phyloP scores from a whole-genome alignment of 2,888 invertebrate genomes.

The Drosophila multiciliata region DNA sequence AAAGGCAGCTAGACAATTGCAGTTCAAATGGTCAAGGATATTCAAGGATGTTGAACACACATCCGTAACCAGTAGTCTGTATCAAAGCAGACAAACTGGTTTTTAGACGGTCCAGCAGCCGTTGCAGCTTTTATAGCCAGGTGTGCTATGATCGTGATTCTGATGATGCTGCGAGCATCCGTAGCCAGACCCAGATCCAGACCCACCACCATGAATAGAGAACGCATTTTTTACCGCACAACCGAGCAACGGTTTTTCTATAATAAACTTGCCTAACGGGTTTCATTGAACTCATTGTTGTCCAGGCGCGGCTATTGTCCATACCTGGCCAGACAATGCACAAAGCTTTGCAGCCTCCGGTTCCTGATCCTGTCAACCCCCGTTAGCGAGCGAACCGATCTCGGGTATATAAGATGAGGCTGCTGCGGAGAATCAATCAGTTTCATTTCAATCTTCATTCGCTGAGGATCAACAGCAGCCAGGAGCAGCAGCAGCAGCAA shows the following conservation, averaged over 20 bases:
- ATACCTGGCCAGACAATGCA: constrained; percentile 66
- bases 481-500: constrained; percentile 59
- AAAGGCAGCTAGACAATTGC: constrained; percentile 53
- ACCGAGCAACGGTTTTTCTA: constrained; percentile 72
- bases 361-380: constrained; percentile 43
- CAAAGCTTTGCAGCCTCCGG: constrained; percentile 61
- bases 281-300: constrained; percentile 65
- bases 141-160: constrained; percentile 62
- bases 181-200: constrained; percentile 35
- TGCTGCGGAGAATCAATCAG: constrained; percentile 82
- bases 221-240: constrained; percentile 66
- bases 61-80: constrained; percentile 4
- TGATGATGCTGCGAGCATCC: constrained; percentile 59
- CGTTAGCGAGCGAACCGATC: constrained; percentile 13
- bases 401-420: constrained; percentile 74
- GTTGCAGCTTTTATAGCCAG: constrained; percentile 72
- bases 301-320: constrained; percentile 57
- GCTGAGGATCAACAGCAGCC: constrained; percentile 73
- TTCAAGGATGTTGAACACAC: constrained; percentile 58
- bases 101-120: constrained; percentile 67
- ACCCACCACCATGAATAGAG: constrained; percentile 73
- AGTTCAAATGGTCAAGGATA: constrained; percentile 84
- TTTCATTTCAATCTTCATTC: constrained; percentile 83
- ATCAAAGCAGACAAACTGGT: constrained; percentile 37
- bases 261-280: constrained; percentile 79